Evolutionary conservation across 2,113 vertebrate genomes (phyloP).

Genomic region (Microcebus tavaratra): DNA sequence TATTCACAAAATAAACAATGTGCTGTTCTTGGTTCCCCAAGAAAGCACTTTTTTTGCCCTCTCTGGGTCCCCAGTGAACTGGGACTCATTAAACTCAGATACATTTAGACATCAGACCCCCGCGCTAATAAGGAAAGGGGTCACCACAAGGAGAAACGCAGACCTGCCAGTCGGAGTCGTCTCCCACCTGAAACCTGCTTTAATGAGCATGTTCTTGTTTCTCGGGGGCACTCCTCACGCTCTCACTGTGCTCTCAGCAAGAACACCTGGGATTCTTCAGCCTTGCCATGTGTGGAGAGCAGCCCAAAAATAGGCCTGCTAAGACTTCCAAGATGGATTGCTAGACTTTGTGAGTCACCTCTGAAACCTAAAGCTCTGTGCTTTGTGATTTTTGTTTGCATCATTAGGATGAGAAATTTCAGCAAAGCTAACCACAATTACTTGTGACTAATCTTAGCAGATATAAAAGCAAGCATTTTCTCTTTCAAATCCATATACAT

Average conservation of each 20-base stretch:
- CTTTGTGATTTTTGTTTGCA: slow-evolving; percentile 73
- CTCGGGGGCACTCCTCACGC: slow-evolving; percentile 71
- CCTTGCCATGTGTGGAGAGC: slow-evolving; percentile 48
- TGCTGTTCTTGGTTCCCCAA: slow-evolving; percentile 9
- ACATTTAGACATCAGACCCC: background rate
- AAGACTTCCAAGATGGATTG: slow-evolving; percentile 80
- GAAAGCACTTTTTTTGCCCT: slow-evolving; percentile 43
- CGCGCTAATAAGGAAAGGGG: slow-evolving; percentile 70
- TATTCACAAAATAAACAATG: slow-evolving; percentile 27
- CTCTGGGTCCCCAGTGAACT: slow-evolving; percentile 61
- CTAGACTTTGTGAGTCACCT: slow-evolving; percentile 79
- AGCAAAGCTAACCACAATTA: slow-evolving; percentile 74
- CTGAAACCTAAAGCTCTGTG: slow-evolving; percentile 70
- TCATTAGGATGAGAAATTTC: slow-evolving; percentile 73
- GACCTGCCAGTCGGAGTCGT: slow-evolving; percentile 53
- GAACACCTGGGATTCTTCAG: slow-evolving; percentile 82
- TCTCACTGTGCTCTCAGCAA: slow-evolving; percentile 46
- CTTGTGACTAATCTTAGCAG: slow-evolving; percentile 60
- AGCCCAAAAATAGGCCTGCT: slow-evolving; percentile 78
- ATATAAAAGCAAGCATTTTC: slow-evolving; percentile 67
- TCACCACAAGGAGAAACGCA: slow-evolving; percentile 72
- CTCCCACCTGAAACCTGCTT: slow-evolving; percentile 78
- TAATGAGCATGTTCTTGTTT: slow-evolving; percentile 82
- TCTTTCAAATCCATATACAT: slow-evolving; percentile 51
- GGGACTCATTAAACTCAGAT: slow-evolving; percentile 65